Evolutionary conservation across 2,888 invertebrate genomes (phyloP).

Genomic region (Eupelmus urozonus): DNA sequence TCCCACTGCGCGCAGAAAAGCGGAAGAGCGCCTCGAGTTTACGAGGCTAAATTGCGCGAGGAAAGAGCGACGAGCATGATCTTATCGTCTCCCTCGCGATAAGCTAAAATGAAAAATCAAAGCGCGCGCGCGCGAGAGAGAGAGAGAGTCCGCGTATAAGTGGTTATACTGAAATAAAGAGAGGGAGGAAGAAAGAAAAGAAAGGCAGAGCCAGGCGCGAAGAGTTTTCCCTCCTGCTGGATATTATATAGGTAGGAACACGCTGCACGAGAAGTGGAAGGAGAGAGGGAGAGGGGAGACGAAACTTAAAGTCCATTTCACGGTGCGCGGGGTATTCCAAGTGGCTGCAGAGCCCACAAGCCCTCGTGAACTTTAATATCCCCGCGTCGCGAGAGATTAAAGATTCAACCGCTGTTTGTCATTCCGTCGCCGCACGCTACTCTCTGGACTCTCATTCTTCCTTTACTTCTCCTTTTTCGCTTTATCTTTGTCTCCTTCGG

Average conservation of each 20-base stretch:
- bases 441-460: conserved; percentile 17
- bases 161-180: conserved; percentile 17
- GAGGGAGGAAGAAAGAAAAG: conserved; percentile 23
- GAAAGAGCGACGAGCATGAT: not conserved
- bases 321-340: conserved; percentile 64
- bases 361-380: conserved; percentile 72
- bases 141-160: too few species aligned
- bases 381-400: conserved; percentile 71
- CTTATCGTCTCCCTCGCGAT: too few species aligned
- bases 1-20: too few species aligned
- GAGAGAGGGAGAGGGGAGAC: conserved; percentile 20
- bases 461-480: not conserved
- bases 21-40: not conserved
- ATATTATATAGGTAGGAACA: too few species aligned
- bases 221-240: not conserved
- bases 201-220: conserved; percentile 27
- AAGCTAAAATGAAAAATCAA: conserved; percentile 43
- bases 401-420: conserved; percentile 73
- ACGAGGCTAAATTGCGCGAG: not conserved
- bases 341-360: conserved; percentile 62
- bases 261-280: not conserved
- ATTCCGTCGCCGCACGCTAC: conserved; percentile 69
- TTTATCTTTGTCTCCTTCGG: not conserved
- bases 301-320: conserved; percentile 67
- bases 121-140: not conserved